These are phyloP conservation scores for Hiodon alosoides DNA, from an alignment of 2,113 vertebrate genomes.

Conservation along the genomic window DNA sequence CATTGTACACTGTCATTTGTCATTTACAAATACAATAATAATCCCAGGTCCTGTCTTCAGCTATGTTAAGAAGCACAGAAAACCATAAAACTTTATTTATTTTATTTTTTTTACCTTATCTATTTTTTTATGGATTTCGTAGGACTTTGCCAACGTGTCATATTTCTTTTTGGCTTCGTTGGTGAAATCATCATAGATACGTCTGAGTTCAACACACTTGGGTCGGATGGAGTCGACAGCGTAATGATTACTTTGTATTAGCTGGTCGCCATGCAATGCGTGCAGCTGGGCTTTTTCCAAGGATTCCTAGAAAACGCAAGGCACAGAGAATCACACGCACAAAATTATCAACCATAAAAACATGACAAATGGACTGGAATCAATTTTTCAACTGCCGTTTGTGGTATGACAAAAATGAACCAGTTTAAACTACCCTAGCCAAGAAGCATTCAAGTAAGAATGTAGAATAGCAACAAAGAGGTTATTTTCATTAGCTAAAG, in stretches of 20 bases:
- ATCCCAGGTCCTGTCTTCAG: not conserved
- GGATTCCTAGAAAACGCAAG: constrained; percentile 57
- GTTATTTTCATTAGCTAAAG: too few species aligned
- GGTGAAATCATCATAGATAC: constrained; percentile 84
- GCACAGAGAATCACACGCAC: not conserved
- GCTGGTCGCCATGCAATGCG: constrained; percentile 80
- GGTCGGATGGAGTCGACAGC: constrained; percentile 85
- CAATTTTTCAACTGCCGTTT: too few species aligned
- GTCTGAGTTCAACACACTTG: constrained; percentile 84
- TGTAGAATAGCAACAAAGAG: too few species aligned
- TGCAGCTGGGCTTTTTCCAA: constrained; percentile 84
- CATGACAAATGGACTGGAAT: too few species aligned
- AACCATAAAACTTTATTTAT: not conserved
- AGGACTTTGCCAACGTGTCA: constrained; percentile 76
- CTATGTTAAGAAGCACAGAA: not conserved
- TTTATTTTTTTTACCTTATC: constrained; percentile 68
- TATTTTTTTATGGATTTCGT: constrained; percentile 78
- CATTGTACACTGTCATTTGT: not conserved
- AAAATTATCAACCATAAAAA: not conserved
- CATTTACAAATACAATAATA: too few species aligned
- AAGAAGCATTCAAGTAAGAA: too few species aligned
- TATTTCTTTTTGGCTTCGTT: constrained; percentile 84
- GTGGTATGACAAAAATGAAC: too few species aligned
- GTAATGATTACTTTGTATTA: constrained; percentile 89
- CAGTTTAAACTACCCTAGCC: too few species aligned